Evolutionary conservation across 1,140 invertebrate species (phyloP), one percentile per base, ranked within the genome.

Genomic region (Mizuhopecten yessoensis): DNA sequence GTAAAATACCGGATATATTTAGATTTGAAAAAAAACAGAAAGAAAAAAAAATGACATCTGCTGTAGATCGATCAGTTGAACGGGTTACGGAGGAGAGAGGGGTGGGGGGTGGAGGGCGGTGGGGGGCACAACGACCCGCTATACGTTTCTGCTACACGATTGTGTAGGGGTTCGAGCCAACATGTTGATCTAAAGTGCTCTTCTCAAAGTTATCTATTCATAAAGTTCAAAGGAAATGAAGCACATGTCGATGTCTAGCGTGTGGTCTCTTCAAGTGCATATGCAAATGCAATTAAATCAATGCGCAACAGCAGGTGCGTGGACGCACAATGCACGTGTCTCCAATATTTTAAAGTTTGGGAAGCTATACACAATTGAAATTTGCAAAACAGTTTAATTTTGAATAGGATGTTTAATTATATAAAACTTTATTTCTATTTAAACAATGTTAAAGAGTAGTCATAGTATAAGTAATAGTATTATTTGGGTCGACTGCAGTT

Each of bases 281-380:
- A 75, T 75, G 57, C 57, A 75, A 75, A 75, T 75, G 57, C 57
- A 75, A 29, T 75, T 75, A 29, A 75, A 75, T 29, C 57, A 29
- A 75, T 75, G 57, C 57, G 57, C 57, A 75, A 29, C 57, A 75
- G 57, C 57, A 75, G 23, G 57, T 75, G 57, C 57, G 23, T n/a
- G 29, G 23, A 75, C 57, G 57, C 57, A 1, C 57, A 75, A 29
- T 75, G 5, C 23, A 75, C 17, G 57, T 29, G 57, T 75, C n/a
- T n/a, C n/a, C 3, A n/a, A n/a, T n/a, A n/a, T 75, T 75, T 75
- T 29, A 75, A 29, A 29, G 23, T 29, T 29, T 75, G 1, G 57
- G 5, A 5, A 75, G 57, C 57, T 75, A 29, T 5, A 75, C 5
- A 45, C 42, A 45, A 45, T 45, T 45, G 17, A 45, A 10, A 45